Conservation (phyloP, 2,113 vertebrate genomes). For the Alligator mississippiensis region DNA sequence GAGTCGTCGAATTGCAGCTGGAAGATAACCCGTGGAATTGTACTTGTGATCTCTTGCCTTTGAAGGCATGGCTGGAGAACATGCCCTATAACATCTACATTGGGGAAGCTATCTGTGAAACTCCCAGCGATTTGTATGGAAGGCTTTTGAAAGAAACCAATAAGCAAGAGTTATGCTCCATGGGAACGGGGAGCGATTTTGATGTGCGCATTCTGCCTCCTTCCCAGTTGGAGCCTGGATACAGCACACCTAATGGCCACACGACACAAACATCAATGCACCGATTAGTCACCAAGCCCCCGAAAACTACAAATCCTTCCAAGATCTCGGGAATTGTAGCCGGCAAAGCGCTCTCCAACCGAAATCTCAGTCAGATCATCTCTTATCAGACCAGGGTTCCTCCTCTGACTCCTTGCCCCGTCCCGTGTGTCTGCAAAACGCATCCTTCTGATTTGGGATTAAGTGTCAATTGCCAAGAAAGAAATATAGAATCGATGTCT, state of each 20-base stretch:
- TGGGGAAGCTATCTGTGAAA: slow-evolving; percentile 97
- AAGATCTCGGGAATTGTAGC: slow-evolving; percentile 97
- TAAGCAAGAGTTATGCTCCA: slow-evolving; percentile 95
- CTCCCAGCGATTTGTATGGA: slow-evolving; percentile 94
- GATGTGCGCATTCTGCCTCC: slow-evolving; percentile 92
- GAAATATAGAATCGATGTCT: slow-evolving; percentile 89
- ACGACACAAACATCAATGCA: slow-evolving; percentile 85
- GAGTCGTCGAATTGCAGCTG: slow-evolving; percentile 94
- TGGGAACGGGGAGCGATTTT: slow-evolving; percentile 95
- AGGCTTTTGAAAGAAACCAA: slow-evolving; percentile 96
- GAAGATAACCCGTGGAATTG: slow-evolving; percentile 99
- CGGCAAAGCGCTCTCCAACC: slow-evolving; percentile 86
- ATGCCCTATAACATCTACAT: slow-evolving; percentile 99
- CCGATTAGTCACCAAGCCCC: slow-evolving; percentile 88
- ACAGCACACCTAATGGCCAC: slow-evolving; percentile 84
- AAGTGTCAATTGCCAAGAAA: slow-evolving; percentile 96
- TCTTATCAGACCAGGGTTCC: slow-evolving; percentile 95
- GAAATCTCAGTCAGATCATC: slow-evolving; percentile 90
- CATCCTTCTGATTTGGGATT: slow-evolving; percentile 96
- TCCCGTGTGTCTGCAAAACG: slow-evolving; percentile 93
- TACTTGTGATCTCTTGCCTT: slow-evolving; percentile 94
- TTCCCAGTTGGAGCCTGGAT: slow-evolving; percentile 84
- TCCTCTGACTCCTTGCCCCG: slow-evolving; percentile 87
- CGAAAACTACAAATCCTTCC: slow-evolving; percentile 94
- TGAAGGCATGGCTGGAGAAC: slow-evolving; percentile 98